Percentiles rank a stretch among this genome's conserved stretches.
Conservation (phyloP, 2,888 invertebrate genomes). For the Ischnura elegans region DNA sequence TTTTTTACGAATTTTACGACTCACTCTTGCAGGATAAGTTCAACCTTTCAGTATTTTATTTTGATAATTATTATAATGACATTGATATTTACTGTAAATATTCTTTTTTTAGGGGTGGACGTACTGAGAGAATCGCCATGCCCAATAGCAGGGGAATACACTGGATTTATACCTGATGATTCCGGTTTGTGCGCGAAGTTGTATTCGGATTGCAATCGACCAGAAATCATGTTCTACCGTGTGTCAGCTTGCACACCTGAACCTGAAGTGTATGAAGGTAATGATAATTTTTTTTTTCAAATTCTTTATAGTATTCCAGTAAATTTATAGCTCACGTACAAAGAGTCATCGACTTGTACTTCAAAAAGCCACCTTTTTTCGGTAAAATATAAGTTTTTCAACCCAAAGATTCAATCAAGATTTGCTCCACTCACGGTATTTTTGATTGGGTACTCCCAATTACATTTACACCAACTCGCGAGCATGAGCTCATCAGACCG, state of each 20-base stretch:
- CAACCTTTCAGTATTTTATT: too few relatives aligned
- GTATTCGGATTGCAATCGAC: slow-evolving; percentile 83
- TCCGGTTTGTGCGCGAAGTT: slow-evolving; percentile 83
- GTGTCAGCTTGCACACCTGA: slow-evolving; percentile 82
- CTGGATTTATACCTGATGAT: slow-evolving; percentile 82
- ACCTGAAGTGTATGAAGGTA: slow-evolving; percentile 82
- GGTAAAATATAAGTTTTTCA: too few relatives aligned
- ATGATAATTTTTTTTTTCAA: slow-evolving; percentile 70
- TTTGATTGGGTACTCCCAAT: too few relatives aligned
- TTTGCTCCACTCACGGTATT: too few relatives aligned
- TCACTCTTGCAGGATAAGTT: too few relatives aligned
- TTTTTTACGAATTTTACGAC: too few relatives aligned
- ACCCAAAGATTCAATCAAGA: too few relatives aligned
- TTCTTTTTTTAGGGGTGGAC: slow-evolving; percentile 75
- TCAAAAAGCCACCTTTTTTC: neutral
- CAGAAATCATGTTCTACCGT: slow-evolving; percentile 84
- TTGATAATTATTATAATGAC: neutral
- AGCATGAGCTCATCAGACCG: too few relatives aligned
- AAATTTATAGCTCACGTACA: neutral
- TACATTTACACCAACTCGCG: too few relatives aligned
- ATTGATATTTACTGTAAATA: neutral
- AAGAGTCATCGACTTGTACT: neutral
- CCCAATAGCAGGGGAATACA: slow-evolving; percentile 84
- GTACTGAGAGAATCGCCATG: slow-evolving; percentile 80
- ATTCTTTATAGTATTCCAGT: too few relatives aligned